Evolutionary conservation across 2,797 vertebrate genomes (phyloP), one percentile per base, ranked within the genome.

Genomic region (Cynopterus sphinx): DNA sequence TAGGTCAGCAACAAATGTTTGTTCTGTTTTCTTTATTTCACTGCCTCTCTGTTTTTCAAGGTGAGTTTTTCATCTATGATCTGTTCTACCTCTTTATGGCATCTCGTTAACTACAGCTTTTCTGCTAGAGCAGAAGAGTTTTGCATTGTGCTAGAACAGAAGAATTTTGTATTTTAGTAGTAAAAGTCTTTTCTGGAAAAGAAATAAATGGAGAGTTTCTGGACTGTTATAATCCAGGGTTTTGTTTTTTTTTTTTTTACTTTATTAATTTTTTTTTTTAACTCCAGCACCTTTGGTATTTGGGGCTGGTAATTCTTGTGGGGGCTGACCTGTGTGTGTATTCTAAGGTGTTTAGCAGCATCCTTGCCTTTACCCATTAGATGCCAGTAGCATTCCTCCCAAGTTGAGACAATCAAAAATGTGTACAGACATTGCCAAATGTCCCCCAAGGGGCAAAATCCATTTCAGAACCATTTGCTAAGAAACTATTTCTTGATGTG

Each of bases 131-230:
- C 73, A 77, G 67, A 59, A 31, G 39, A 82, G 24, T 53, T 41
- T 86, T 86, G 49, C n/a, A 16, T 49, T 49, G 49, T 90, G 33
- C 33, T 67, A 87, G 53, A 68, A 43, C 70, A 74, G 73, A 61
- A 28, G 41, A 83, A 17, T 55, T 36, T 87, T 83, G 51, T 24
- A 43, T 79, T 92, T 95, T 63, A 77, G 81, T 87, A 71, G n/a
- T 68, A 63, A 89, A 93, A 91, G 43, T 33, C 28, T 51, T 78
- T 92, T 95, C 74, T 93, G 46, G 63, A 83, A 39, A 89, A n/a
- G n/a, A 93, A 70, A 10, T 91, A 74, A 3, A 68, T 39, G 36
- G 39, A 46, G 31, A 28, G 12, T 71, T 93, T 91, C 67, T 84
- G 43, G 24, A 26, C 67, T 53, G 59, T 74, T 95, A 13, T 89